Conservation (phyloP, 2,888 invertebrate species). For the Tanytarsus gracilentus region DNA sequence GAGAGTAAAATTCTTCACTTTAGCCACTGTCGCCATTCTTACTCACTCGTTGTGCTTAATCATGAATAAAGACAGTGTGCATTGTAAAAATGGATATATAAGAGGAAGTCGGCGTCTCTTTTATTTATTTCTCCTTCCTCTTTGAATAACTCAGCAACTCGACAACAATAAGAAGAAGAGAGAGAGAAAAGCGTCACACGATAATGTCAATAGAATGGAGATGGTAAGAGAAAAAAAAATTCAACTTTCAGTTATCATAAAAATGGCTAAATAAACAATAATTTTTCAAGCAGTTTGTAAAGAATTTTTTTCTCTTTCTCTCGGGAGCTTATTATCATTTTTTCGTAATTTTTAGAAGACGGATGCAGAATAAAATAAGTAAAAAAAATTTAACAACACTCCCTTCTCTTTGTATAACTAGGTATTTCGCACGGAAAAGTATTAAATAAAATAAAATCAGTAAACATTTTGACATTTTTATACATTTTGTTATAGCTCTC, state of each 20-base stretch:
- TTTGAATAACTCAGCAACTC: background rate
- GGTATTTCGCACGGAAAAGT: too few species aligned
- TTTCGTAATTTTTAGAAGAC: too few species aligned
- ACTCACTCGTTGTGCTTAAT: slow-evolving; percentile 3
- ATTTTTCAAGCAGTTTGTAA: too few species aligned
- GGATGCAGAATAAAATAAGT: too few species aligned
- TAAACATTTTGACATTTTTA: too few species aligned
- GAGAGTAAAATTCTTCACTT: background rate
- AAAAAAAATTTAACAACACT: too few species aligned
- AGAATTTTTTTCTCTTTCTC: too few species aligned
- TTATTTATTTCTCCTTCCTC: background rate
- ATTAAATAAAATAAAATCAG: too few species aligned
- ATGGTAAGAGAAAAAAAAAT: background rate
- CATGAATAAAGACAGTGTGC: slow-evolving; percentile 5
- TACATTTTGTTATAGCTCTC: too few species aligned
- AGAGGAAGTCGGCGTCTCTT: background rate
- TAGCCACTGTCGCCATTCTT: background rate
- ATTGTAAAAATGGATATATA: background rate
- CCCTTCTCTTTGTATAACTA: too few species aligned
- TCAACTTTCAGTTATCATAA: background rate
- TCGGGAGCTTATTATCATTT: too few species aligned
- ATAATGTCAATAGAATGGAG: background rate
- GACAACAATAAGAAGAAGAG: background rate
- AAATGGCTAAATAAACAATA: too few species aligned
- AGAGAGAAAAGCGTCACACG: background rate